Evolutionary conservation across 2,888 invertebrate genomes (phyloP).

Genomic region (Melanchra persicariae): DNA sequence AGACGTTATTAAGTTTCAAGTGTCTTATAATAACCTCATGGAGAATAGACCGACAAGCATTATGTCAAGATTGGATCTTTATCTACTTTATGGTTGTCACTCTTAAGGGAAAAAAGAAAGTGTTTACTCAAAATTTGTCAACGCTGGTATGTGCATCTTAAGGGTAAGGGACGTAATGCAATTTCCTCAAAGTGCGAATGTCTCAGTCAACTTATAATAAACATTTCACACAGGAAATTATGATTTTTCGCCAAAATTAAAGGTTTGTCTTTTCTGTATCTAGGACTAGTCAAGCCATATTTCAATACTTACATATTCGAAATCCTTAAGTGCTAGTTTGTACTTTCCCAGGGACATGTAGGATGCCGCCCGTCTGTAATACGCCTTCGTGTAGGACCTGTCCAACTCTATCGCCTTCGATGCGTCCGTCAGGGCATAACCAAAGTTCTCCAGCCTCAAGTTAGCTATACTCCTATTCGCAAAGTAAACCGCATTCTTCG

Average conservation of each 20-base stretch:
- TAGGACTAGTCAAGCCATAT: not conserved
- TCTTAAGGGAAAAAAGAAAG: not conserved
- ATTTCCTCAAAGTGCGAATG: not conserved
- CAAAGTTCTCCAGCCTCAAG: conserved; percentile 98
- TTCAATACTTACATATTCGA: conserved; percentile 95
- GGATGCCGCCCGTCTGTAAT: conserved; percentile 98
- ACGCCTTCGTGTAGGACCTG: conserved; percentile 97
- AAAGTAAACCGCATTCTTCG: conserved; percentile 96
- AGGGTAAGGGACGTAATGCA: not conserved
- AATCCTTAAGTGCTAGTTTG: conserved; percentile 98
- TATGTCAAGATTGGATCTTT: not conserved
- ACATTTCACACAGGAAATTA: not conserved
- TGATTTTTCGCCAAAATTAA: not conserved
- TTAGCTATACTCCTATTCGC: conserved; percentile 99
- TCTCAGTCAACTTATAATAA: not conserved
- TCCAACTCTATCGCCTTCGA: conserved; percentile 97
- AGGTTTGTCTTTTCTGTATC: not conserved
- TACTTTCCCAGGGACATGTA: conserved; percentile 99
- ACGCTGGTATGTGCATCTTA: not conserved
- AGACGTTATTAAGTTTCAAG: not conserved
- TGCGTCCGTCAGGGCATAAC: conserved; percentile 98
- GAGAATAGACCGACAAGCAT: not conserved
- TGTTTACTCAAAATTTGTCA: not conserved
- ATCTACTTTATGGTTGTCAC: not conserved
- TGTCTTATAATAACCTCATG: not conserved